Evolutionary conservation across 1,140 invertebrate species (phyloP), one percentile per base, ranked within the genome.

Genomic region (Cyclina sinensis): DNA sequence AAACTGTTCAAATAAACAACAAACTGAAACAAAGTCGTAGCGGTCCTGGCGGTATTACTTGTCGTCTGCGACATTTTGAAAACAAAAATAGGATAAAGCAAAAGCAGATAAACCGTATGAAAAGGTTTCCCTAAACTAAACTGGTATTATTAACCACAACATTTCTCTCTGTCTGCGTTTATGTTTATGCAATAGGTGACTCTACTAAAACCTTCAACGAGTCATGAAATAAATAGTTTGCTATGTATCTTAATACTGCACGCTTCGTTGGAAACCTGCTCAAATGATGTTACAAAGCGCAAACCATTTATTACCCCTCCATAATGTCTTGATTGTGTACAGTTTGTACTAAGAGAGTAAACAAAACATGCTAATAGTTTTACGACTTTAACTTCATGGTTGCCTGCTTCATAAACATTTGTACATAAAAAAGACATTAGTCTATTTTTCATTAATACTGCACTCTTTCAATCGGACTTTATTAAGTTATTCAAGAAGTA

Each of bases 21-120:
- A 70, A 37, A 70, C 35, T 70, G 79, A 57, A 9, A 81, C 18
- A 14, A 81, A 11, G 4, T 30, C 59, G 16, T 7, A 32, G 14
- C 35, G 79, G 79, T 0, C 79, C 79, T 21, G 79, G 79, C 37
- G 79, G 79, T 14, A 81, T 37, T 37, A 30, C 65, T 14, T 16
- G 65, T 37, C 0, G 65, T 70, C 65, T 70, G 32, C 65, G 65
- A 70, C 7, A 37, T 37, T n/a, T 70, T 21, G 37, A 14, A 12
- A 70, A 2, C 14, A 70, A 21, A 7, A 70, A 37, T n/a, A 39
- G 14, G 27, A 70, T 27, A 2, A 70, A 70, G 21, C 32, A 39
- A 12, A 70, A 35, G 37, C 65, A 70, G 14, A 70, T 27, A n/a
- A 4, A 27, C 7, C n/a, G 21, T 27, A 24, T 62, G n/a, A 4